Base-by-base conservation (phyloP, 2,113 vertebrate species). In the Aptenodytes patagonicus region DNA sequence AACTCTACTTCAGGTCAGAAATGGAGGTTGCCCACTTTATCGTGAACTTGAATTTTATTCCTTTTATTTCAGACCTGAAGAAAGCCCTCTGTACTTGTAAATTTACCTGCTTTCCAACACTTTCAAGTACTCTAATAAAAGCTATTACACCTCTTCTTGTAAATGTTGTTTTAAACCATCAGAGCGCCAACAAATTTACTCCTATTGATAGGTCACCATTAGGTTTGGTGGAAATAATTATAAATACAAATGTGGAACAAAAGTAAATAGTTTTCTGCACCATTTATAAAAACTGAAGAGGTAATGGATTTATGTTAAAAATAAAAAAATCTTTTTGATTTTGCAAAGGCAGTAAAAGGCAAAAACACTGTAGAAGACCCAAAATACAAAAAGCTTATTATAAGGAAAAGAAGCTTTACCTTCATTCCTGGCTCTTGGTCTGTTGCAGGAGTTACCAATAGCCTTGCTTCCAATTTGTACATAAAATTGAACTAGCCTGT, bases 401-500 rank as follows among this genome's bases (percentile, higher is more conserved):
- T 51, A 87, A 84, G 31, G 61, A 83, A 88, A 89, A 82, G 24
- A 11, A 21, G 47, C 10, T 95, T 98, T 98, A 99, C 99, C 99
- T 99, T 99, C 99, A 95, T 99, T 99, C 85, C 99, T 98, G 68
- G 99, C 98, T 92, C 99, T 99, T 77, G 99, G 99, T 88, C 99
- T 99, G 93, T 97, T 99, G 96, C 99, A 99, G 69, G 98, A 98
- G 46, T 98, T 98, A 22, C 99, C 99, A 95, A 98, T 95, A 95
- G 98, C 99, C 97, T 99, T 99, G 94, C 99, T 99, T 96, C 99
- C 99, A 89, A 99, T 99, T 88, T 99, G 98, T 89, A 99, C 97
- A 97, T 99, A 99, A 98, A 99, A 99, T 46, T 99, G 99, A 96
- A 99, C 98, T 32, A 99, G 97, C 93, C 99, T 99, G 93, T 66